These are phyloP conservation scores for Theodoxus fluviatilis DNA, from an alignment of 2,888 invertebrate species.

Conservation along the genomic window DNA sequence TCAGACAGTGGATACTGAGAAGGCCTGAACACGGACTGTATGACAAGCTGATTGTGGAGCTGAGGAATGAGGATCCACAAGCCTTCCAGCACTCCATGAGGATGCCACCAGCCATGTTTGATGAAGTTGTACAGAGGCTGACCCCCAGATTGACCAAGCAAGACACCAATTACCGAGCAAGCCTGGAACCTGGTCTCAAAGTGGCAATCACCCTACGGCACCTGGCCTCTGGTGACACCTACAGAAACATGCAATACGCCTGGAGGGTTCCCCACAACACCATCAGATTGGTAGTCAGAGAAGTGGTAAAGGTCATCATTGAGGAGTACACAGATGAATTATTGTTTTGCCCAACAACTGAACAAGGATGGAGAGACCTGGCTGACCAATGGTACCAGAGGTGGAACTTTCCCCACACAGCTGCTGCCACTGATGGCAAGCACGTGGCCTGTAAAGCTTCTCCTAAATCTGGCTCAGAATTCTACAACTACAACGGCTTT, in stretches of 20 bases:
- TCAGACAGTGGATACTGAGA: no score
- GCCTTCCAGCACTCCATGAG: not conserved
- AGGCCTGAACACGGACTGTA: no score
- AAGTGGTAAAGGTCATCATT: slow-evolving; percentile 36
- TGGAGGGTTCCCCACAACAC: slow-evolving; percentile 30
- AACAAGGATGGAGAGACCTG: slow-evolving; percentile 9
- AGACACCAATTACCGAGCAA: not conserved
- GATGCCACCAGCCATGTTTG: slow-evolving; percentile 11
- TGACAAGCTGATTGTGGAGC: no score
- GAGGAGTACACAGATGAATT: no score
- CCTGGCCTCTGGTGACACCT: slow-evolving; percentile 34
- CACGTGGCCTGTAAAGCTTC: slow-evolving; percentile 22
- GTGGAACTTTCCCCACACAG: slow-evolving; percentile 25
- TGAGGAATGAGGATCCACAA: slow-evolving; percentile 4
- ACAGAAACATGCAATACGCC: slow-evolving; percentile 33
- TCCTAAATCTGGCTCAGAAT: slow-evolving; percentile 24
- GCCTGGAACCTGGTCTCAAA: slow-evolving; percentile 28
- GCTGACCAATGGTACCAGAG: slow-evolving; percentile 23
- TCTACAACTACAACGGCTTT: slow-evolving; percentile 30
- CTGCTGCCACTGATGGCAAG: slow-evolving; percentile 26
- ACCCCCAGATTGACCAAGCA: slow-evolving; percentile 6
- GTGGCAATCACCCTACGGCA: slow-evolving; percentile 33
- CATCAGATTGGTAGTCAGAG: slow-evolving; percentile 29
- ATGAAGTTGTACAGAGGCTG: slow-evolving; percentile 5
- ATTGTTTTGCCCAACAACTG: slow-evolving; percentile 13